Conservation (phyloP, 1,140 invertebrate genomes). For the Zaprionus kolodkinae region DNA sequence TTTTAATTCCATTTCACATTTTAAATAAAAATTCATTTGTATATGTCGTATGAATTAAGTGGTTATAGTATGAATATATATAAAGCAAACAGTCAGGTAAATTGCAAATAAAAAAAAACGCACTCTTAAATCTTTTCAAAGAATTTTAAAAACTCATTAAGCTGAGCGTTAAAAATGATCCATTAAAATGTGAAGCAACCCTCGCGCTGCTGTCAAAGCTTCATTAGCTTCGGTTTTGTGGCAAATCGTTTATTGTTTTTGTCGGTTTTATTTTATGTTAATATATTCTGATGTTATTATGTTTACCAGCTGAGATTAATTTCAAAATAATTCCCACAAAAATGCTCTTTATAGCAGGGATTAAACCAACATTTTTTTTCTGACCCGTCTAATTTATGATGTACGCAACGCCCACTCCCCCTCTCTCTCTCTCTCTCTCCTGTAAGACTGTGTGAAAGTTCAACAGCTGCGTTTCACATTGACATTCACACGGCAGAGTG, state of each 20-base stretch:
- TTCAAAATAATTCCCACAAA: neutral
- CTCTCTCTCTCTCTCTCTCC: neutral
- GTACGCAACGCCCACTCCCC: neutral
- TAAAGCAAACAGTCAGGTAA: neutral
- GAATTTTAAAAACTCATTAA: neutral
- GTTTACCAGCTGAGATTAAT: neutral
- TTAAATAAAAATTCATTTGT: constrained; percentile 1
- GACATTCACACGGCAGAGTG: constrained; percentile 51
- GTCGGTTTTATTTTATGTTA: neutral
- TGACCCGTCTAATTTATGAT: neutral
- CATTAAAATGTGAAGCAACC: neutral
- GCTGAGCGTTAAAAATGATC: neutral
- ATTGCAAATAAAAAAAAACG: neutral
- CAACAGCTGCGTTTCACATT: constrained; percentile 56
- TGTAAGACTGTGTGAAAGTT: constrained; percentile 18
- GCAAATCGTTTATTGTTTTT: constrained; percentile 1
- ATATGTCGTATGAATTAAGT: neutral
- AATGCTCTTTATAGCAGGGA: neutral
- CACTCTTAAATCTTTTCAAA: neutral
- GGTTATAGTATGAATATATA: neutral
- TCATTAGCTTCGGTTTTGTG: neutral
- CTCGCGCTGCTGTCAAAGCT: neutral
- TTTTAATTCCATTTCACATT: neutral
- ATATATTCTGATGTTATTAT: neutral
- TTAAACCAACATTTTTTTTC: neutral